phyloP scores from a whole-genome alignment of 1,140 invertebrate species.

The Panulirus ornatus region DNA sequence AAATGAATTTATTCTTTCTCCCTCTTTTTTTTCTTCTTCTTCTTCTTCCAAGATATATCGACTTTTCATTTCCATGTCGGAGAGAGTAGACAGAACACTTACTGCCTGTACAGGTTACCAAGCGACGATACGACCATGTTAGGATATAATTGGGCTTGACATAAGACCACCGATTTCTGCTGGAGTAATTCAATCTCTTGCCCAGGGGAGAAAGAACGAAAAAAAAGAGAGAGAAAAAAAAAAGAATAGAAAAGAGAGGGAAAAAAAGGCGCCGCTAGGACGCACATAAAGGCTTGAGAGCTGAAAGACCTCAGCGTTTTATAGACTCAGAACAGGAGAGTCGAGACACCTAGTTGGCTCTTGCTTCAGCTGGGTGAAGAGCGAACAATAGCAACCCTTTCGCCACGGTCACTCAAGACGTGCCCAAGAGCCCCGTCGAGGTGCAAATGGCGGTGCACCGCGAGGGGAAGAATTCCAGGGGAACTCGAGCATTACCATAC shows the following conservation, averaged over 20 bases:
- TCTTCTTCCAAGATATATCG: too few relatives aligned
- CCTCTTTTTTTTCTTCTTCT: too few relatives aligned
- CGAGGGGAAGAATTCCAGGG: conserved; percentile 9
- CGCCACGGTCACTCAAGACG: conserved; percentile 61
- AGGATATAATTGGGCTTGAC: conserved; percentile 6
- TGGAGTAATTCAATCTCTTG: conserved; percentile 7
- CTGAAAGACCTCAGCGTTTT: conserved; percentile 58
- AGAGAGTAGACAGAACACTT: too few relatives aligned
- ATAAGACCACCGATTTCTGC: background rate
- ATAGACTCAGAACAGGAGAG: conserved; percentile 55
- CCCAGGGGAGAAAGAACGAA: conserved; percentile 20
- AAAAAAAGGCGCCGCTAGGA: background rate
- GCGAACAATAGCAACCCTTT: conserved; percentile 64
- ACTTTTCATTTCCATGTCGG: too few relatives aligned
- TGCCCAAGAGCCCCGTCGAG: conserved; percentile 12
- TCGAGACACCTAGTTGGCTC: conserved; percentile 43
- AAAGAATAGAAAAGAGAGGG: background rate
- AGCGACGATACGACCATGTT: conserved; percentile 3
- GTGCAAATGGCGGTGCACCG: conserved; percentile 34
- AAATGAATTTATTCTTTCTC: too few relatives aligned
- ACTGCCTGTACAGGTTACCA: too few relatives aligned
- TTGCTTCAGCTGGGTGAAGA: background rate
- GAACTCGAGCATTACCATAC: background rate
- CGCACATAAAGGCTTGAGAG: conserved; percentile 28
- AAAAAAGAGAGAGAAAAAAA: background rate